Base-by-base conservation (phyloP, 2,888 invertebrate species). In the Pachycephus smyrnensis region DNA sequence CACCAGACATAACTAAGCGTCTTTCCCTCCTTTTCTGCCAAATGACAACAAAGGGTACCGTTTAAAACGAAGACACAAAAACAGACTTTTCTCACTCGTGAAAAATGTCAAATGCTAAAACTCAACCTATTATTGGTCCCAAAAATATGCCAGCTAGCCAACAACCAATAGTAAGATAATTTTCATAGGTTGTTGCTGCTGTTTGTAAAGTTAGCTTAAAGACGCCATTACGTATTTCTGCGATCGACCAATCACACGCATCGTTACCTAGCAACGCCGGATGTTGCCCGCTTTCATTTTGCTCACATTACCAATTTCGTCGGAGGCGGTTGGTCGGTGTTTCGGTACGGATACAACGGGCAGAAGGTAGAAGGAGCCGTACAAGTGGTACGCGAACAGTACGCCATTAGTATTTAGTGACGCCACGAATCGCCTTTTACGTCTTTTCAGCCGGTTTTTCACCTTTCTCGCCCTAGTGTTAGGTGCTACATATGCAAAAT, bases 231-330 rank as follows among this genome's bases (percentile, higher is more conserved):
- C 73, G n/a, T 37, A 75, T 36, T 12, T 30, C 15, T 12, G 37
- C 75, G 75, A 80, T 83, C 75, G 69, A 76, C 79, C 80, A 80
- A 76, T 77, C 75, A 55, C 23, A 23, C 9, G 55, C 55, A 55
- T 55, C 76, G 86, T 87, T 80, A 83, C 88, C 84, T 85, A 84
- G 87, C 86, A 88, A 88, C 89, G 81, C 86, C 87, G 88, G 86
- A 88, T 88, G 86, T 88, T 87, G 81, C 73, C 68, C 73, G 80
- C 76, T 80, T 82, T 79, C 75, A 80, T 76, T 76, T 80, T 75
- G 76, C 79, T 79, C 79, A 75, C 68, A 79, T 80, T 74, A 55
- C 77, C 73, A 76, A 75, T 78, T 82, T 80, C 82, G 81, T 77
- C 77, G 76, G 77, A 82, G 71, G 76, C 73, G 81, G 80, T 77